Evolutionary conservation across 2,888 invertebrate species (phyloP).

Genomic region (Leucoptera coffeella): DNA sequence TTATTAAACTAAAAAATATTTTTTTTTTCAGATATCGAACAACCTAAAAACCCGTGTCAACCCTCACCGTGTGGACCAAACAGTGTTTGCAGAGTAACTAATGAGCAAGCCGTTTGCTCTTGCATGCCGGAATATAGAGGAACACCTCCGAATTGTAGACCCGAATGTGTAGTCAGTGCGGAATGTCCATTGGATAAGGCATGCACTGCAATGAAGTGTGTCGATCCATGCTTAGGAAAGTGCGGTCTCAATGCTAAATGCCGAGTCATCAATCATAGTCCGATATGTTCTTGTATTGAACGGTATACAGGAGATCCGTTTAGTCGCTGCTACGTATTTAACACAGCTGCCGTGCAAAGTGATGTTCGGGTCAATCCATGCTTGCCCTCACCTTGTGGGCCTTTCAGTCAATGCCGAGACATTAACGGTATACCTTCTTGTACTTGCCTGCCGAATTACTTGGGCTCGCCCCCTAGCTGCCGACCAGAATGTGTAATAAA

Average conservation of each 20-base stretch:
- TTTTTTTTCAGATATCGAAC: conserved; percentile 23
- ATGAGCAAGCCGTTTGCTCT: conserved; percentile 66
- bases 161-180: conserved; percentile 65
- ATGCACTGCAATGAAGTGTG: conserved; percentile 63
- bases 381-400: conserved; percentile 60
- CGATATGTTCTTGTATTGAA: conserved; percentile 60
- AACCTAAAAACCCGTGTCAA: conserved; percentile 55
- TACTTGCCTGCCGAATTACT: conserved; percentile 57
- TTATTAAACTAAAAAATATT: too few species aligned
- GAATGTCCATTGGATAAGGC: conserved; percentile 65
- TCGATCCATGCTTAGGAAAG: conserved; percentile 64
- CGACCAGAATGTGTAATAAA: conserved; percentile 66
- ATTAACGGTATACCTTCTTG: conserved; percentile 58
- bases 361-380: conserved; percentile 46
- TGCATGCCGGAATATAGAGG: conserved; percentile 62
- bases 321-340: conserved; percentile 44
- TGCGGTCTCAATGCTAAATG: conserved; percentile 71
- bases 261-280: conserved; percentile 64
- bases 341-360: conserved; percentile 12
- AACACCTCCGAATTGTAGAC: conserved; percentile 63
- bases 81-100: conserved; percentile 68
- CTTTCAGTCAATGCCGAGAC: conserved; percentile 59
- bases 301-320: conserved; percentile 62
- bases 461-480: conserved; percentile 66
- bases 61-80: conserved; percentile 81